Percentiles rank a stretch among this genome's conserved stretches.
Conservation (phyloP, 2,797 vertebrate genomes). For the Eremophila alpestris region DNA sequence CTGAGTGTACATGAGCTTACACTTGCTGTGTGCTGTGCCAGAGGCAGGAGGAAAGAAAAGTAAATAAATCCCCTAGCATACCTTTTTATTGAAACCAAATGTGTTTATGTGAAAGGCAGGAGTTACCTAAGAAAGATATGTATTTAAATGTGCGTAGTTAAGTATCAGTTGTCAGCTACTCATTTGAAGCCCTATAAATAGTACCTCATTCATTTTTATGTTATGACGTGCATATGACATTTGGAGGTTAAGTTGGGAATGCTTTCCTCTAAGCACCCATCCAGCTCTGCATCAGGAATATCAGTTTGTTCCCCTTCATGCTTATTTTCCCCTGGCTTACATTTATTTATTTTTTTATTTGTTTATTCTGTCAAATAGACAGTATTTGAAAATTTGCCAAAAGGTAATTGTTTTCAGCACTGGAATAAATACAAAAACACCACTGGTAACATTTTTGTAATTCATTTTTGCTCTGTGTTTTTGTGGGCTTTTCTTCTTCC, state of each 20-base stretch:
- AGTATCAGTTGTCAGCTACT: not conserved
- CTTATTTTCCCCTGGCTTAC: not conserved
- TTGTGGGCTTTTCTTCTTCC: not conserved
- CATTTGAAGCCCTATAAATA: slow-evolving; percentile 9
- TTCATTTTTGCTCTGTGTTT: not conserved
- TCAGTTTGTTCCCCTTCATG: not conserved
- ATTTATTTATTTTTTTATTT: not conserved
- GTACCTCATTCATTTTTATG: not conserved
- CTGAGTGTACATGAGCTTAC: fast-evolving
- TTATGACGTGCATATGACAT: not conserved
- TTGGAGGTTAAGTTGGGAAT: not conserved
- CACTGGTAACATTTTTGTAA: not conserved
- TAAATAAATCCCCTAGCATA: not conserved
- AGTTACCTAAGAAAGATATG: not conserved
- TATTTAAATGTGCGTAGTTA: not conserved
- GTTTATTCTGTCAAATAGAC: not conserved
- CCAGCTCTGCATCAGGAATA: not conserved
- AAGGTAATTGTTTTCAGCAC: not conserved
- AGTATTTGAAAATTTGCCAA: not conserved
- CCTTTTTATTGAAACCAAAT: not conserved
- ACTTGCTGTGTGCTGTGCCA: not conserved
- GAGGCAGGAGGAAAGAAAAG: not conserved
- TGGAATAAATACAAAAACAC: not conserved
- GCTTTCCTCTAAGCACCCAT: not conserved
- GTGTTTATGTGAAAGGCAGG: not conserved